Percentiles rank a stretch among this genome's conserved stretches.
phyloP scores from a whole-genome alignment of 64 coral and sea anemone genomes.

The Stylophora pistillata region DNA sequence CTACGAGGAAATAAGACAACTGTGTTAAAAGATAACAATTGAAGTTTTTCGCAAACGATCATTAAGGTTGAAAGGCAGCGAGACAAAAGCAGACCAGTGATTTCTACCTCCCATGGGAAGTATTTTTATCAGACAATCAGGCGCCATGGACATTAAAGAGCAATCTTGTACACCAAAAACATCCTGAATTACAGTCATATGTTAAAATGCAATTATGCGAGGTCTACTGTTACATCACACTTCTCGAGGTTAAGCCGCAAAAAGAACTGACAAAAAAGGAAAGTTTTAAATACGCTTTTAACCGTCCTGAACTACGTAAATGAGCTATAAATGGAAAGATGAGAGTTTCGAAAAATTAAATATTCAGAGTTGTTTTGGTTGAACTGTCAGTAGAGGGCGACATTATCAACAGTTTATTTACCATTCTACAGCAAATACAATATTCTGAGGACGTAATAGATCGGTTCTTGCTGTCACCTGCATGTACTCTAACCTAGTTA shows the following conservation, averaged over 20 bases:
- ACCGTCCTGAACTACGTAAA: neutral
- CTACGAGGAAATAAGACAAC: too few relatives aligned
- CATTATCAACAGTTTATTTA: conserved; percentile 34
- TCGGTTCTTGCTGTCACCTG: conserved; percentile 7
- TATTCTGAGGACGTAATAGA: neutral
- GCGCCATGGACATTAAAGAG: conserved; percentile 1
- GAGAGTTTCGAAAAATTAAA: neutral
- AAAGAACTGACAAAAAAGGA: neutral
- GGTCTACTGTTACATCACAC: neutral
- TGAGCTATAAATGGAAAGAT: neutral
- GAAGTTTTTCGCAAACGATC: neutral
- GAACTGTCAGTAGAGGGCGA: neutral
- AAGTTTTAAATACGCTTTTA: neutral
- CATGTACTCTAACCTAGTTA: conserved; percentile 14
- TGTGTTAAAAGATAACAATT: too few relatives aligned
- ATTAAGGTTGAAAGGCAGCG: neutral
- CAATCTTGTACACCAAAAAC: neutral
- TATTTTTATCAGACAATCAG: conserved; percentile 1
- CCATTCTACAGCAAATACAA: conserved; percentile 4
- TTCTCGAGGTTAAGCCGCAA: neutral
- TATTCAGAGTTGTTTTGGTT: neutral
- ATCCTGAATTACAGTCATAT: neutral
- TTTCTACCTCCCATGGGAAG: neutral
- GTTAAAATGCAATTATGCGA: conserved; percentile 8
- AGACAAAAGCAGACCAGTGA: neutral